Conservation (phyloP, 2,113 vertebrate species). For the Lonchura striata region DNA sequence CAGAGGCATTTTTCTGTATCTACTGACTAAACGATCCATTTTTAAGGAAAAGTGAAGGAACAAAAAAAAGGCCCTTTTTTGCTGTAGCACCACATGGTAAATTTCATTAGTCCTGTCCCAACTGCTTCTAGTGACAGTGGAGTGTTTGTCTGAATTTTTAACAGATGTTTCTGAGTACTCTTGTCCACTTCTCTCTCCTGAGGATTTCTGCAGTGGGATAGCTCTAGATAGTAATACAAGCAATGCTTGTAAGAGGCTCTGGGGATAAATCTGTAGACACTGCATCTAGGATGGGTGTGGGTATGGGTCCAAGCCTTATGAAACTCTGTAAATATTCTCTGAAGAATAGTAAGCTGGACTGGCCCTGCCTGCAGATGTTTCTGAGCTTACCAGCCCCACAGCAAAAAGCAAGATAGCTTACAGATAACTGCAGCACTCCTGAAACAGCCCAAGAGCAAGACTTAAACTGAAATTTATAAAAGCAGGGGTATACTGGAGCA, state of each 20-base stretch:
- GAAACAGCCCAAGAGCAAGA: background rate
- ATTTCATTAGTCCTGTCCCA: background rate
- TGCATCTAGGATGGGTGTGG: slow-evolving; percentile 57
- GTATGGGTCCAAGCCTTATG: slow-evolving; percentile 67
- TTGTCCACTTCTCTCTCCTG: slow-evolving; percentile 62
- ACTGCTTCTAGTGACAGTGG: slow-evolving; percentile 38
- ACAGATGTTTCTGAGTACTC: slow-evolving; percentile 64
- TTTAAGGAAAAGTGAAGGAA: background rate
- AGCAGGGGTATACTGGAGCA: background rate
- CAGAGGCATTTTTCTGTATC: background rate
- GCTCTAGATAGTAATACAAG: slow-evolving; percentile 63
- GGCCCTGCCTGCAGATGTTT: slow-evolving; percentile 66
- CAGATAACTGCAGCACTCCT: slow-evolving; percentile 24
- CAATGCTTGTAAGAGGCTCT: slow-evolving; percentile 39
- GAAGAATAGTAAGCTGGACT: slow-evolving; percentile 51
- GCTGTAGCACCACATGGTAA: background rate
- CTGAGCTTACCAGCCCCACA: slow-evolving; percentile 43
- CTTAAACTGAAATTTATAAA: background rate
- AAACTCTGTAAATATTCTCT: slow-evolving; percentile 62
- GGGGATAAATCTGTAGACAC: slow-evolving; percentile 60
- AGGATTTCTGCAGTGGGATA: slow-evolving; percentile 62
- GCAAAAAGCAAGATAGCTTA: background rate
- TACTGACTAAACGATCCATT: background rate
- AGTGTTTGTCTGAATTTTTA: slow-evolving; percentile 60
- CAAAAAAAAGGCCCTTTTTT: background rate